A percentile compares a stretch with the other conserved stretches of the same genome.
Evolutionary conservation across 2,888 invertebrate species (phyloP).

Genomic region (Oeneis ivallda): DNA sequence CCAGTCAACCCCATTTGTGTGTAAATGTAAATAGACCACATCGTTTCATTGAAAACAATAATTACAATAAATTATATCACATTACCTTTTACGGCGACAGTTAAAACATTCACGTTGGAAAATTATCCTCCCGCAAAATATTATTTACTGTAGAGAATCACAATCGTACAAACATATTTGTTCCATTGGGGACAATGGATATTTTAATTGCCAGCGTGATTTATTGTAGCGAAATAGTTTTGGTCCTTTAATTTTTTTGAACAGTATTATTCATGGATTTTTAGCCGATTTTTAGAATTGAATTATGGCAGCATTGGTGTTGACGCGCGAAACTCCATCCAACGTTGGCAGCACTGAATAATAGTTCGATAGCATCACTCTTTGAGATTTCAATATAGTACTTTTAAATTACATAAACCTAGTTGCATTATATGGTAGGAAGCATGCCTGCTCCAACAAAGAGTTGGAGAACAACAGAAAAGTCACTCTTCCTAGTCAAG

Average conservation of each 20-base stretch:
- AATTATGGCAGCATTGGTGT: no score
- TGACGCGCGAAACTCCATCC: no score
- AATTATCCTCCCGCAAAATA: not conserved
- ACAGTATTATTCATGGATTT: no score
- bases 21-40: not conserved
- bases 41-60: constrained; percentile 8
- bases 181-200: not conserved
- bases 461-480: no score
- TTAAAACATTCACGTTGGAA: not conserved
- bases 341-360: no score
- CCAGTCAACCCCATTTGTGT: not conserved
- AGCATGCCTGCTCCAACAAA: no score
- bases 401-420: no score
- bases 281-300: no score
- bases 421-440: no score
- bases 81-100: not conserved
- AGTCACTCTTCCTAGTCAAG: no score
- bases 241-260: not conserved
- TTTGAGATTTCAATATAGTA: no score
- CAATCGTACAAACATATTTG: constrained; percentile 4
- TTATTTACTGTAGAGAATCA: constrained; percentile 1
- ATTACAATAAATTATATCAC: constrained; percentile 5
- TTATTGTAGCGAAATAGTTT: not conserved
- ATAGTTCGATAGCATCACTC: no score
- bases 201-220: constrained; percentile 2